Conservation (phyloP, 2,113 vertebrate genomes). For the Anser brachyrhynchus region DNA sequence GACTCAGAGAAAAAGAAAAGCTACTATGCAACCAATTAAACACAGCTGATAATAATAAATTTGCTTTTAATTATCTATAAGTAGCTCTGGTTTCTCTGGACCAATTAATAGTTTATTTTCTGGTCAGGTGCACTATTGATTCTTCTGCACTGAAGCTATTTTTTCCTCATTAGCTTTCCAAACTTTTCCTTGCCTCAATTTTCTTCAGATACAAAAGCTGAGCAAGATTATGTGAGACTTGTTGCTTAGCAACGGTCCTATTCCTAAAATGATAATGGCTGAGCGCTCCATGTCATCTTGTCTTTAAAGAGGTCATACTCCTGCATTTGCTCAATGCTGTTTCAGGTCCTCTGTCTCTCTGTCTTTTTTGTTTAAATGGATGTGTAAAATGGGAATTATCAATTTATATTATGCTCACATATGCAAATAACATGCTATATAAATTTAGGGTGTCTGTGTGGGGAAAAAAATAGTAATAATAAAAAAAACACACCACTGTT, state of each 20-base stretch:
- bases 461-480: background rate
- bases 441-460: background rate
- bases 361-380: background rate
- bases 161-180: conserved; percentile 77
- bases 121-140: conserved; percentile 74
- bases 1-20: conserved; percentile 10
- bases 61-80: conserved; percentile 60
- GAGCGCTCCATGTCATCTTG: conserved; percentile 9
- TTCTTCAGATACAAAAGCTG: conserved; percentile 70
- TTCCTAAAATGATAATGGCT: conserved; percentile 53
- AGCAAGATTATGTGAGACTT: conserved; percentile 64
- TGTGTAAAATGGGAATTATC: background rate
- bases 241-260: conserved; percentile 76
- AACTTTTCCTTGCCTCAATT: conserved; percentile 75
- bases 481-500: background rate
- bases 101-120: conserved; percentile 75
- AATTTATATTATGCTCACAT: background rate
- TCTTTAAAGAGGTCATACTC: conserved; percentile 15
- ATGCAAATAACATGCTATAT: background rate
- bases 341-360: background rate
- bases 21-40: conserved; percentile 52
- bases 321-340: background rate
- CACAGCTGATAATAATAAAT: conserved; percentile 58
- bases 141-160: conserved; percentile 64
- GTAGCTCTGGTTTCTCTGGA: conserved; percentile 42